Percentiles rank a stretch among this genome's conserved stretches.
Conservation (phyloP, 2,888 invertebrate genomes). For the Clepsis dumicolana region DNA sequence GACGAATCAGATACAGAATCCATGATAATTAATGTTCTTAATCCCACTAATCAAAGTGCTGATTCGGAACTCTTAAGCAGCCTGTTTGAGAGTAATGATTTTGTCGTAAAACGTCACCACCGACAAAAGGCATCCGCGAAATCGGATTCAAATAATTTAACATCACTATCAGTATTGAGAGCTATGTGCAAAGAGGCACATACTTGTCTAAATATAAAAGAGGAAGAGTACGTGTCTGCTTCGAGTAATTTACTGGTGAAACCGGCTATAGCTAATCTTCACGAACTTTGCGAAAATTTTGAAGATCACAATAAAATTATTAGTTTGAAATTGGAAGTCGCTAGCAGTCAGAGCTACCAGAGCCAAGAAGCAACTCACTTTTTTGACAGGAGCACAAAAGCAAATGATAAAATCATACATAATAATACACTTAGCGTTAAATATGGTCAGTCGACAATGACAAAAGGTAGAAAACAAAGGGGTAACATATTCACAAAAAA, state of each 20-base stretch:
- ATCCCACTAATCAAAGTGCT: background rate
- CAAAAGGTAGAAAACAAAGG: background rate
- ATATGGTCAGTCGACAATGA: background rate
- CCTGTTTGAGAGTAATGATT: background rate
- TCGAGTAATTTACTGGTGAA: background rate
- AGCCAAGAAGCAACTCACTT: background rate
- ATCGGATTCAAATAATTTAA: background rate
- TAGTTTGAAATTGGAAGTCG: background rate
- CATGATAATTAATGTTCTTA: background rate
- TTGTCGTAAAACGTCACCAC: background rate
- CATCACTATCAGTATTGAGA: background rate
- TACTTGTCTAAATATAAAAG: conserved; percentile 1
- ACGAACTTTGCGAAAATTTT: background rate
- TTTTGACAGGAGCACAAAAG: background rate
- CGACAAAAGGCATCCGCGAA: background rate
- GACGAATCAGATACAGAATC: background rate
- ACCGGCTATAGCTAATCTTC: background rate
- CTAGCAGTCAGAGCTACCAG: background rate
- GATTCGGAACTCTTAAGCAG: background rate
- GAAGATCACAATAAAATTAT: background rate
- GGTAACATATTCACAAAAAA: background rate
- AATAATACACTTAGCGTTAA: background rate
- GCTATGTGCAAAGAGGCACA: background rate
- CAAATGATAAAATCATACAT: background rate
- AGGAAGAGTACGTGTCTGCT: background rate